Conservation (phyloP, 2,888 invertebrate genomes). For the Embidobia sp. region DNA sequence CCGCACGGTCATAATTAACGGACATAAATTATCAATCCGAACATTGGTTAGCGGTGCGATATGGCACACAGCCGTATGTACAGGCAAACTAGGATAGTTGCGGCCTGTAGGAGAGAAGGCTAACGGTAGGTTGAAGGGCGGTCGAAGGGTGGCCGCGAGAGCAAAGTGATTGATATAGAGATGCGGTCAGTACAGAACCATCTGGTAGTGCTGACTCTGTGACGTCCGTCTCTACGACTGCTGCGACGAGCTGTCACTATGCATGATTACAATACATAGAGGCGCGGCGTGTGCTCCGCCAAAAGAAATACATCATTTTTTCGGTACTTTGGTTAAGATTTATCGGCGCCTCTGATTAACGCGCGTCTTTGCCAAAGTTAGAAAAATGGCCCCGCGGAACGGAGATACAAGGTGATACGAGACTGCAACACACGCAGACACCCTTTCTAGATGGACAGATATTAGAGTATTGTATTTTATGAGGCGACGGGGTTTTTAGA, state of each 20-base stretch:
- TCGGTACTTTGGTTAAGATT: slow-evolving; percentile 47
- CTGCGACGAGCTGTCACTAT: slow-evolving; percentile 74
- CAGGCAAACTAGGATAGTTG: slow-evolving; percentile 65
- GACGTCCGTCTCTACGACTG: slow-evolving; percentile 78
- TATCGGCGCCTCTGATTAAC: slow-evolving; percentile 52
- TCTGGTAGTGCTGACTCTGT: slow-evolving; percentile 80
- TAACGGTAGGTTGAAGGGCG: slow-evolving; percentile 67
- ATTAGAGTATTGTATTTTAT: slow-evolving; percentile 12
- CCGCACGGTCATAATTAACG: slow-evolving; percentile 80
- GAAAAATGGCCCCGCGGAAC: slow-evolving; percentile 45
- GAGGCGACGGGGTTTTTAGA: too few species aligned
- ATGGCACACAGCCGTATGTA: slow-evolving; percentile 70
- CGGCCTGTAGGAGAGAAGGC: slow-evolving; percentile 65
- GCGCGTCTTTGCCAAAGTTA: slow-evolving; percentile 50
- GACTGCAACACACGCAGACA: not conserved
- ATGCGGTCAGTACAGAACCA: slow-evolving; percentile 78
- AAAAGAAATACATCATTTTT: slow-evolving; percentile 60
- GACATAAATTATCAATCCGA: slow-evolving; percentile 81
- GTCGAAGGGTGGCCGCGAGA: slow-evolving; percentile 74
- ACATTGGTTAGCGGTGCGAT: slow-evolving; percentile 77
- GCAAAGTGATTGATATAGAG: slow-evolving; percentile 81
- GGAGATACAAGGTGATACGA: slow-evolving; percentile 40
- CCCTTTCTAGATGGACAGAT: slow-evolving; percentile 14
- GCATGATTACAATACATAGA: slow-evolving; percentile 60
- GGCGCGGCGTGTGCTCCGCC: not conserved